Evolutionary conservation across 2,113 vertebrate genomes (phyloP).

Genomic region (Dasyornis broadbenti): DNA sequence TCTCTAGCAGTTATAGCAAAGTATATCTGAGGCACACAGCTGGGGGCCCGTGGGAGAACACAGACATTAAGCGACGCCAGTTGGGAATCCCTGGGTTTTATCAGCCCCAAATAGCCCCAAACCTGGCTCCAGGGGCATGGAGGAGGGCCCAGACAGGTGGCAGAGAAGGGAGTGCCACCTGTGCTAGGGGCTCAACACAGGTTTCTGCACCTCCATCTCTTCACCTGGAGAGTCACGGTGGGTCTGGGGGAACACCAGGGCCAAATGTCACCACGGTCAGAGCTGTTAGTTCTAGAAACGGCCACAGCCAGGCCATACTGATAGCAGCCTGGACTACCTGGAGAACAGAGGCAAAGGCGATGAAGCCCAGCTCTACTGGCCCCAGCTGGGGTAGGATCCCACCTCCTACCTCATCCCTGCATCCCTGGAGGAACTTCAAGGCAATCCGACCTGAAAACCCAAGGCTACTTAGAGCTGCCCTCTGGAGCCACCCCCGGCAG

Average conservation of each 20-base stretch:
- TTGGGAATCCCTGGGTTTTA: neutral
- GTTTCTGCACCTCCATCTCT: neutral
- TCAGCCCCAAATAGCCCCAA: neutral
- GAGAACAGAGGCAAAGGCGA: rapidly evolving
- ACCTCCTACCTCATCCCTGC: neutral
- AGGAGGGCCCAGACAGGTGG: neutral
- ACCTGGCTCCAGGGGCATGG: neutral
- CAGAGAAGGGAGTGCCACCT: neutral
- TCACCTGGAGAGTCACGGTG: rapidly evolving
- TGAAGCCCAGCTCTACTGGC: rapidly evolving
- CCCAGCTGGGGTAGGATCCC: neutral
- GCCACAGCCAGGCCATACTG: rapidly evolving
- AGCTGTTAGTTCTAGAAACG: neutral
- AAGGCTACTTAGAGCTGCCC: neutral
- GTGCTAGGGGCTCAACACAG: neutral
- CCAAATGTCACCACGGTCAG: rapidly evolving
- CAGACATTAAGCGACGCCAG: neutral
- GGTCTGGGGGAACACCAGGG: neutral
- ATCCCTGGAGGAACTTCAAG: neutral
- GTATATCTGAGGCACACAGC: neutral
- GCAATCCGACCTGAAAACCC: neutral
- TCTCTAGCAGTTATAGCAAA: neutral
- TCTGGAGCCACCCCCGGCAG: neutral
- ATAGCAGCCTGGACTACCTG: rapidly evolving
- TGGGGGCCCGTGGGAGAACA: rapidly evolving